Conservation (phyloP, 2,113 vertebrate species). For the Labrus mixtus region DNA sequence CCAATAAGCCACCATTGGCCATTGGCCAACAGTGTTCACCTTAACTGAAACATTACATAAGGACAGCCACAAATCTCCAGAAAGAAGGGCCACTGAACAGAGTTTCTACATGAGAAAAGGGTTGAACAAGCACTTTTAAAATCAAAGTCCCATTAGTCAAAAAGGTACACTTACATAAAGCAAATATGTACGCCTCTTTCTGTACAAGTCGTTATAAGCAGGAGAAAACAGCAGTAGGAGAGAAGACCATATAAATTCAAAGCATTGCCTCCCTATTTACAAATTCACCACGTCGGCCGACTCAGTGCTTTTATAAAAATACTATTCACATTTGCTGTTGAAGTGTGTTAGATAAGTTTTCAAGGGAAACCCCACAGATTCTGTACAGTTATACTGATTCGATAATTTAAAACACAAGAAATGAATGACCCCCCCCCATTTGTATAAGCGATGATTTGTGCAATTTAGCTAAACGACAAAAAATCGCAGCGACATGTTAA, state of each 20-base stretch:
- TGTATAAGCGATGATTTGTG: constrained; percentile 58
- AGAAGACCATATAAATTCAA: constrained; percentile 70
- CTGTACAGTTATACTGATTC: constrained; percentile 72
- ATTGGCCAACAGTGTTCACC: too few species aligned
- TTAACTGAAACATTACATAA: constrained; percentile 48
- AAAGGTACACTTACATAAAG: constrained; percentile 71
- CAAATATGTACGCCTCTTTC: constrained; percentile 73
- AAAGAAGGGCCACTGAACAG: constrained; percentile 48
- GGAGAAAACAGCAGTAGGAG: constrained; percentile 81
- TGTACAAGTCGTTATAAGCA: constrained; percentile 85
- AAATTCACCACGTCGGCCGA: constrained; percentile 87
- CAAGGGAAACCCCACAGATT: constrained; percentile 74
- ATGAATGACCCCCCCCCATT: constrained; percentile 19
- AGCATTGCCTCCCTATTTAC: constrained; percentile 90
- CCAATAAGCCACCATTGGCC: too few species aligned
- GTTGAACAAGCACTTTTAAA: constrained; percentile 63
- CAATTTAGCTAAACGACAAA: constrained; percentile 52
- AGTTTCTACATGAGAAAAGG: constrained; percentile 58
- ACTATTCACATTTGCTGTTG: constrained; percentile 99
- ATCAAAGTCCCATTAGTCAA: constrained; percentile 61
- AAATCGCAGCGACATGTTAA: constrained; percentile 27
- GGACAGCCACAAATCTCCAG: constrained; percentile 50
- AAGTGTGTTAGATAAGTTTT: constrained; percentile 85
- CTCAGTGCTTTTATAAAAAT: constrained; percentile 98
- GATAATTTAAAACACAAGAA: constrained; percentile 48